Conservation (phyloP, 2,888 invertebrate species). For the Calameuta pallipes region DNA sequence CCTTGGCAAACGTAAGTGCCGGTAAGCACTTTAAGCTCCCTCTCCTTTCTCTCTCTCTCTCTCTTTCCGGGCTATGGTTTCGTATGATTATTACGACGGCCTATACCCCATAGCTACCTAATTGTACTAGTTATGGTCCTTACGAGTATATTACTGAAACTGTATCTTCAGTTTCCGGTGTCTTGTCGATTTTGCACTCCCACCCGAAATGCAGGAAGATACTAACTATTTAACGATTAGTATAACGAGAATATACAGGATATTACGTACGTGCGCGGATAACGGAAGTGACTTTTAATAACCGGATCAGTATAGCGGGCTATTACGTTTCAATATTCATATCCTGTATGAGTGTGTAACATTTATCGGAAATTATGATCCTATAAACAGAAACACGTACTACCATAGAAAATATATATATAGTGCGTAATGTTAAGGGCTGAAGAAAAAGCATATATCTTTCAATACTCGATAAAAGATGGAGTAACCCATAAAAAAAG, state of each 20-base stretch:
- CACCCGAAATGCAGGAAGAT: background rate
- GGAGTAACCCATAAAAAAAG: too few species aligned
- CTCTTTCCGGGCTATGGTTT: background rate
- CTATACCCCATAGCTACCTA: background rate
- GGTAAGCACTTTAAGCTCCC: constrained; percentile 16
- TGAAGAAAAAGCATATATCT: background rate
- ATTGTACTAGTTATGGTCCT: background rate
- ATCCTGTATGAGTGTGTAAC: background rate
- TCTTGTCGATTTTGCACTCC: background rate
- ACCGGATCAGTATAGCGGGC: background rate
- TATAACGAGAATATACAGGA: background rate
- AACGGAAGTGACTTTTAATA: background rate
- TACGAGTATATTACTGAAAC: background rate
- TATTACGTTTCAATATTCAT: background rate
- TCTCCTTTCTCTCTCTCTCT: constrained; percentile 10
- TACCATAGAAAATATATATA: too few species aligned
- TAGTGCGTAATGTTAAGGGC: background rate
- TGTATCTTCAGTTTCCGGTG: background rate
- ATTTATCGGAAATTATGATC: background rate
- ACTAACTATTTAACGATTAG: background rate
- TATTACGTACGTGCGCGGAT: background rate
- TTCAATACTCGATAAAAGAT: background rate
- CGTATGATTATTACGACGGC: background rate
- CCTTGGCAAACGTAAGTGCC: background rate
- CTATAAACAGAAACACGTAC: background rate